phyloP scores from a whole-genome alignment of 2,797 vertebrate species.

The Typhlichthys subterraneus region DNA sequence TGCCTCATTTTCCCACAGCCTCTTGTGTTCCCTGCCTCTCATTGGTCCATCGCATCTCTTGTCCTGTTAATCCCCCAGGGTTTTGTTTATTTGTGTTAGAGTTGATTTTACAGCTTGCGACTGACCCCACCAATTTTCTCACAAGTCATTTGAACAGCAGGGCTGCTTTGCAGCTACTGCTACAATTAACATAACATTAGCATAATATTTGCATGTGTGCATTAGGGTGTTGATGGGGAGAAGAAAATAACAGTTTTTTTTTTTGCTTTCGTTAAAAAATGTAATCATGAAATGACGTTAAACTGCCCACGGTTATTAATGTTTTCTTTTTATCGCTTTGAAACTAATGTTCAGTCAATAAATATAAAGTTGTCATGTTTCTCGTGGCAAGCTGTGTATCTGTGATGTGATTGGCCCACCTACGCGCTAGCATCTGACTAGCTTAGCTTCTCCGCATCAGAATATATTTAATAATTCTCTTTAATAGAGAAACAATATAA shows the following conservation, averaged over 20 bases:
- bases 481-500: no score
- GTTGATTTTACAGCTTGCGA: constrained; percentile 82
- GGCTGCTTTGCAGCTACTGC: constrained; percentile 80
- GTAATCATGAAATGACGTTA: constrained; percentile 57
- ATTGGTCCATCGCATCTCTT: constrained; percentile 45
- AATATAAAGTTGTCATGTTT: constrained; percentile 58
- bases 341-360: constrained; percentile 39
- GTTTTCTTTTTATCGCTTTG: constrained; percentile 50
- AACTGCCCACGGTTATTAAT: constrained; percentile 58
- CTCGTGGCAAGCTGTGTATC: constrained; percentile 50
- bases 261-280: constrained; percentile 58
- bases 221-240: constrained; percentile 82
- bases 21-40: background rate
- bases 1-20: background rate
- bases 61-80: constrained; percentile 79
- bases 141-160: constrained; percentile 84
- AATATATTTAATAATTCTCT: no score
- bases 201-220: constrained; percentile 87
- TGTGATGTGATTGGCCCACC: constrained; percentile 47
- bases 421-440: constrained; percentile 56
- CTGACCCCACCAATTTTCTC: constrained; percentile 85
- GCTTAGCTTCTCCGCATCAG: constrained; percentile 5
- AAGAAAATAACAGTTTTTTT: constrained; percentile 74
- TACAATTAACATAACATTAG: constrained; percentile 85
- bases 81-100: constrained; percentile 87